Evolutionary conservation across 2,797 vertebrate species (phyloP), one percentile per base, ranked within the genome.

Genomic region (Tapirus indicus): DNA sequence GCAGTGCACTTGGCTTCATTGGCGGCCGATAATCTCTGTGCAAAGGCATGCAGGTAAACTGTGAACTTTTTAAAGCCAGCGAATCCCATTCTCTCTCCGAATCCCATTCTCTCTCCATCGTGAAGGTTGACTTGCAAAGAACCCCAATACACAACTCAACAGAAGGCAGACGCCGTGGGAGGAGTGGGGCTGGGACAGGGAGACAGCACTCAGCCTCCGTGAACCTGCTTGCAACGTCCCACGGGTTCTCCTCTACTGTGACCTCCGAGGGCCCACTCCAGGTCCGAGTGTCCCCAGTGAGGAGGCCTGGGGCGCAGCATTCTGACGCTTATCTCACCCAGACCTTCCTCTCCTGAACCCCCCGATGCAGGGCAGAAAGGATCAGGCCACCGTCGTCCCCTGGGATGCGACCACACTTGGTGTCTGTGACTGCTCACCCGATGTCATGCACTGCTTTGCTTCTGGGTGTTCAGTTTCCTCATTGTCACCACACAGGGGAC

Each of bases 131-230:
- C 0, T 0, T 20, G 60, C 14, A 6, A 6, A 14, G 71, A 44
- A 21, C 6, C 8, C 68, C 11, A 23, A 12, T 35, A 6, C 54
- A 62, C 21, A 7, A 17, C 23, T 54, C 27, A 2, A 18, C 1
- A 4, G 64, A 4, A 86, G 60, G 62, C 16, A 17, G 44, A 17
- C 7, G 60, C 41, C 7, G 2, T 1, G 6, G n/a, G 38, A 25
- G 21, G 38, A 18, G n/a, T 4, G 2, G n/a, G 54, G 64, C 18
- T 25, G 47, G 38, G 44, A 8, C 32, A 0, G 14, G 44, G 38
- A 47, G 54, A 27, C 62, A 0, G 1, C 0, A 0, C 29, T 35
- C 13, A 16, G 20, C 47, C 54, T 60, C 94, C 5, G 7, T 0
- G 2, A 25, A 90, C n/a, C 87, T 5, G 0, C 47, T 14, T 13